Evolutionary conservation across 2,797 vertebrate species (phyloP).

Genomic region (Allobates femoralis): DNA sequence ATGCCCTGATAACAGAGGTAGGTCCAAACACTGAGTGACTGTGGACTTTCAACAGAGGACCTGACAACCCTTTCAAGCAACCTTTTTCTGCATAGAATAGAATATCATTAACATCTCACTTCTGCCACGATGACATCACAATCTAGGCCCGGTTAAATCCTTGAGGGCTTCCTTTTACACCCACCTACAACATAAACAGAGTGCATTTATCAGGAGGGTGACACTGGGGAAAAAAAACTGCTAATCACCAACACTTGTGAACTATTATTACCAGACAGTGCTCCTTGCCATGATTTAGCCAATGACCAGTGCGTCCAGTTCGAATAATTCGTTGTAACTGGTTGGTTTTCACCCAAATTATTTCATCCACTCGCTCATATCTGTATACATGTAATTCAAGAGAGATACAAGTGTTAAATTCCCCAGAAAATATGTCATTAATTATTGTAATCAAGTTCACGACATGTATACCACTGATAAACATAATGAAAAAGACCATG

Average conservation of each 20-base stretch:
- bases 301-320: constrained; percentile 90
- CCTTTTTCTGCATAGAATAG: too few relatives aligned
- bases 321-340: constrained; percentile 94
- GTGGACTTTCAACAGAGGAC: too few relatives aligned
- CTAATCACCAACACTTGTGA: neutral
- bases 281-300: constrained; percentile 94
- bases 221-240: neutral
- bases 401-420: too few relatives aligned
- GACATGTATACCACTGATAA: too few relatives aligned
- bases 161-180: constrained; percentile 91
- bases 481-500: too few relatives aligned
- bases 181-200: constrained; percentile 78
- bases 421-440: too few relatives aligned
- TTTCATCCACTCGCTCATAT: constrained; percentile 91
- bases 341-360: constrained; percentile 97
- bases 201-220: neutral
- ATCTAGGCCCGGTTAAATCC: constrained; percentile 92
- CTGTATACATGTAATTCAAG: constrained; percentile 69
- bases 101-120: constrained; percentile 70
- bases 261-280: constrained; percentile 84
- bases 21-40: too few relatives aligned
- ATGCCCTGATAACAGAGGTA: too few relatives aligned
- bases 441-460: too few relatives aligned
- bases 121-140: constrained; percentile 95
- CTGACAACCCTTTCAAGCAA: too few relatives aligned